Percentiles rank a stretch among this genome's conserved stretches.
Evolutionary conservation across 2,797 vertebrate species (phyloP).

Genomic region (Lemur catta): DNA sequence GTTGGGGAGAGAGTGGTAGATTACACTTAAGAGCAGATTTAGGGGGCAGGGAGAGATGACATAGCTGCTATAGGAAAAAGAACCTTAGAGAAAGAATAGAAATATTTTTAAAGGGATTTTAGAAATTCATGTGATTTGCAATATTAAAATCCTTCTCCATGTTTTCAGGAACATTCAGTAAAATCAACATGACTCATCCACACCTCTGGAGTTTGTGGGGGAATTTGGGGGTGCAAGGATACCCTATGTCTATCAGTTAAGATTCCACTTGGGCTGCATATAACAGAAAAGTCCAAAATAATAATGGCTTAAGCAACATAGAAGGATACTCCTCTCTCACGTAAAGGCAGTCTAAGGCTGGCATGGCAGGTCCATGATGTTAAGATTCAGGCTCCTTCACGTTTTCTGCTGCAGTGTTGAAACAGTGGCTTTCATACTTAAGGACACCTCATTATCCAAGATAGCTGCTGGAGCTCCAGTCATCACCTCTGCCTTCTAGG

Average conservation of each 20-base stretch:
- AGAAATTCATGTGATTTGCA: not conserved
- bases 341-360: not conserved
- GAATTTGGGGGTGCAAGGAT: not conserved
- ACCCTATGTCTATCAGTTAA: not conserved
- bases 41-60: not conserved
- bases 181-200: not conserved
- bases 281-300: not conserved
- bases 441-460: not conserved
- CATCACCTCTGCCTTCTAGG: not conserved
- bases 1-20: not conserved
- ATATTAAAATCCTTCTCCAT: not conserved
- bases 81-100: not conserved
- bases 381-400: not conserved
- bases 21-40: not conserved
- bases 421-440: not conserved
- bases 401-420: not conserved
- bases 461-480: not conserved
- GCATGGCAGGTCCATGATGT: not conserved
- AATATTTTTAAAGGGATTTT: not conserved
- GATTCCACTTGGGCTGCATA: not conserved
- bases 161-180: not conserved
- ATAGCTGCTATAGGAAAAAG: not conserved
- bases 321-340: not conserved
- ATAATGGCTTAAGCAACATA: not conserved
- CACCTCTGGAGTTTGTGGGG: not conserved